Percentiles rank a stretch among this genome's conserved stretches.
Conservation (phyloP, 2,888 invertebrate genomes). For the Troglohyphantes excavatus region DNA sequence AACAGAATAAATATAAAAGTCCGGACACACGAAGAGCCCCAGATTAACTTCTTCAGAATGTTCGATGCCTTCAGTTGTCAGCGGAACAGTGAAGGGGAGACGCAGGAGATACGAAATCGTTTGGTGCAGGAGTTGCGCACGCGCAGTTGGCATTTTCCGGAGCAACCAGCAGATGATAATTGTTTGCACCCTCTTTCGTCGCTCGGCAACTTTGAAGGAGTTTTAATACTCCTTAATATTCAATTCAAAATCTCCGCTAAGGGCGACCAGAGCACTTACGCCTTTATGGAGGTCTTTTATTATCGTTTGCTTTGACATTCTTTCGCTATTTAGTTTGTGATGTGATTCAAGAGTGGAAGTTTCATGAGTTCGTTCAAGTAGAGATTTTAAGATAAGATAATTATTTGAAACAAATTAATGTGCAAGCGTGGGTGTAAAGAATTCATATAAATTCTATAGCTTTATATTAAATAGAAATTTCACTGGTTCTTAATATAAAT, state of each 20-base stretch:
- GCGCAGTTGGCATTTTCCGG: conserved; percentile 45
- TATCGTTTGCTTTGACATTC: background rate
- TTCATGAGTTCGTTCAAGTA: background rate
- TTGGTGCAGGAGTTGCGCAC: conserved; percentile 68
- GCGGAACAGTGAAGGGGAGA: conserved; percentile 35
- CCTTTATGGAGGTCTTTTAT: background rate
- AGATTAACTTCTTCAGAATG: conserved; percentile 7
- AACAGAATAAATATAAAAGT: background rate
- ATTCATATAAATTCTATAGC: too few relatives aligned
- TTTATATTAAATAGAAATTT: too few relatives aligned
- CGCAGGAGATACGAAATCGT: conserved; percentile 63
- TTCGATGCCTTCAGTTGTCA: conserved; percentile 40
- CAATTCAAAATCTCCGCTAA: background rate
- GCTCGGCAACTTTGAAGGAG: background rate
- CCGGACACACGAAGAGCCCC: background rate
- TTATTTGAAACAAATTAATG: too few relatives aligned
- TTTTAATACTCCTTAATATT: background rate
- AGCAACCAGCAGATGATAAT: conserved; percentile 38
- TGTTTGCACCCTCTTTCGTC: background rate
- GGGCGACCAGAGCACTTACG: background rate
- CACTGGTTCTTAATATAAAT: too few relatives aligned
- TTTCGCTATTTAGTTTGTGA: background rate
- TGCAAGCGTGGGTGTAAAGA: too few relatives aligned
- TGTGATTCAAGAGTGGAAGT: background rate
- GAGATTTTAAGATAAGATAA: background rate